phyloP scores from a whole-genome alignment of 2,113 vertebrate genomes.

The Oncorhynchus keta region DNA sequence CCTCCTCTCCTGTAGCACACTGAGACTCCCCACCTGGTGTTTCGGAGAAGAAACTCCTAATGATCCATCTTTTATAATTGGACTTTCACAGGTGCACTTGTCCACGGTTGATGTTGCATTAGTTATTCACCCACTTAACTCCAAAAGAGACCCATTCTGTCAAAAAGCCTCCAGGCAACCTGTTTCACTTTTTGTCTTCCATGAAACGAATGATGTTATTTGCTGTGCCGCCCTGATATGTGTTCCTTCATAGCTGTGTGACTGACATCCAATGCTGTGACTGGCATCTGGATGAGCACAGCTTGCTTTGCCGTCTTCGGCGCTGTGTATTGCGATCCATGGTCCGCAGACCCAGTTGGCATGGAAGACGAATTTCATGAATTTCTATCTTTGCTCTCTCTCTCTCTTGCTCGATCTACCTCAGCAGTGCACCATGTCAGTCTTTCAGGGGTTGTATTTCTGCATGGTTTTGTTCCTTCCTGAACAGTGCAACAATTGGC shows the following conservation, averaged over 20 bases:
- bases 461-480: too few species aligned
- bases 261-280: neutral
- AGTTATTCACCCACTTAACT: neutral
- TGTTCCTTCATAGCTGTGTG: conserved; percentile 4
- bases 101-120: conserved; percentile 23
- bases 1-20: neutral
- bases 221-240: conserved; percentile 11
- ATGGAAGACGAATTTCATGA: neutral
- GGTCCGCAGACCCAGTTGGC: neutral
- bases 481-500: too few species aligned
- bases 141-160: conserved; percentile 18
- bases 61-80: conserved; percentile 31
- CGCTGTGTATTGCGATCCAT: neutral
- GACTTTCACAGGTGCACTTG: conserved; percentile 12
- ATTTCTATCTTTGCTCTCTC: neutral
- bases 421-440: too few species aligned
- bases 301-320: neutral
- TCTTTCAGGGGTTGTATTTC: too few species aligned
- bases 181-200: conserved; percentile 27
- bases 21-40: neutral
- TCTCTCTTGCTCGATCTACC: too few species aligned
- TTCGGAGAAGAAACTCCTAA: neutral
- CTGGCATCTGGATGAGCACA: neutral
- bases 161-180: neutral
- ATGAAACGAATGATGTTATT: conserved; percentile 38